These are phyloP conservation scores for Chrysolina americana DNA, from an alignment of 2,888 invertebrate species.

Conservation along the genomic window DNA sequence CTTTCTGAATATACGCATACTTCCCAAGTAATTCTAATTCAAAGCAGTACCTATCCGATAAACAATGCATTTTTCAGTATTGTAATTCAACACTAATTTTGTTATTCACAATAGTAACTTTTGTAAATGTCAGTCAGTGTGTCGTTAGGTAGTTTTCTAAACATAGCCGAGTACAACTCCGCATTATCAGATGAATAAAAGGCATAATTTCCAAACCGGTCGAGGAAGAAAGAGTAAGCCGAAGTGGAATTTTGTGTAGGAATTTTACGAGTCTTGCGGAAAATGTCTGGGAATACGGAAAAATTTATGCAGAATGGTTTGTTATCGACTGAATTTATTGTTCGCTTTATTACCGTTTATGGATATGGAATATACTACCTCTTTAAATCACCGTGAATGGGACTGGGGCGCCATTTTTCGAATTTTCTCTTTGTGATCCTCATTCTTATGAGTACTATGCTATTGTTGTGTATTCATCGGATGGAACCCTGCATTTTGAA, in stretches of 20 bases:
- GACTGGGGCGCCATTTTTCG: background rate
- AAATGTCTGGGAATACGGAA: slow-evolving; percentile 26
- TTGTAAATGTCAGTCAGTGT: slow-evolving; percentile 55
- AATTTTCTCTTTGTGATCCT: background rate
- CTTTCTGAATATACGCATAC: background rate
- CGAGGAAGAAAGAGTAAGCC: slow-evolving; percentile 29
- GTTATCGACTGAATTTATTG: slow-evolving; percentile 26
- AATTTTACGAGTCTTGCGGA: slow-evolving; percentile 26
- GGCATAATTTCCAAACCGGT: slow-evolving; percentile 49
- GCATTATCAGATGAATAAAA: slow-evolving; percentile 49
- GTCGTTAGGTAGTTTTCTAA: slow-evolving; percentile 52
- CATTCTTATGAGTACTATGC: background rate
- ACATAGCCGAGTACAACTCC: slow-evolving; percentile 48
- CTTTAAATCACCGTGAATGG: background rate
- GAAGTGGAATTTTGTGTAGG: slow-evolving; percentile 21
- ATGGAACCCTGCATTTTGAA: too few relatives aligned
- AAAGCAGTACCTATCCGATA: slow-evolving; percentile 21
- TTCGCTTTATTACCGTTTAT: slow-evolving; percentile 17
- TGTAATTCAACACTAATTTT: slow-evolving; percentile 34
- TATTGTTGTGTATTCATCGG: background rate
- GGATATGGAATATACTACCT: slow-evolving; percentile 15
- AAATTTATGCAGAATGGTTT: slow-evolving; percentile 21
- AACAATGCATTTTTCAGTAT: slow-evolving; percentile 35
- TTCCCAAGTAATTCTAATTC: slow-evolving; percentile 25
- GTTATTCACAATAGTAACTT: slow-evolving; percentile 39